These are phyloP conservation scores for Clarias gariepinus DNA, from an alignment of 2,113 vertebrate species.

Conservation along the genomic window DNA sequence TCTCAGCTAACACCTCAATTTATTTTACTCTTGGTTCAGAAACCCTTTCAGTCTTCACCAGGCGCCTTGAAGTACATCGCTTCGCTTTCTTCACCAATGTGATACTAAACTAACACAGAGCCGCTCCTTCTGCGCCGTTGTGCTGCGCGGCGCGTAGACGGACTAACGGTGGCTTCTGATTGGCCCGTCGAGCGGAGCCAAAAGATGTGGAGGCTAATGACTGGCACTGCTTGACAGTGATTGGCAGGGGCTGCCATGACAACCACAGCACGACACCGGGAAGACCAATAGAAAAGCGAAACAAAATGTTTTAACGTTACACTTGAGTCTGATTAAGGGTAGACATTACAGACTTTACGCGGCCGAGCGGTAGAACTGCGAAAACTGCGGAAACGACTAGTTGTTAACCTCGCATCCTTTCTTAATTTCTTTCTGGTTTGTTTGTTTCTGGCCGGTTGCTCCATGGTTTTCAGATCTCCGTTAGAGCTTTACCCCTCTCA, in stretches of 20 bases:
- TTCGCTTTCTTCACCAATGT: conserved; percentile 18
- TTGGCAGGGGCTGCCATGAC: conserved; percentile 89
- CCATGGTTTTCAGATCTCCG: conserved; percentile 96
- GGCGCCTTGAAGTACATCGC: neutral
- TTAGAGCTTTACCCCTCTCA: conserved; percentile 91
- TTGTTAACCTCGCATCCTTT: conserved; percentile 33
- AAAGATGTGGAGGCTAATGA: conserved; percentile 70
- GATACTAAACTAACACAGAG: neutral
- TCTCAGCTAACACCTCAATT: neutral
- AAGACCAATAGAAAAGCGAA: conserved; percentile 92
- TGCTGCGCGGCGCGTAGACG: conserved; percentile 51
- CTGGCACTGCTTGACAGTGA: conserved; percentile 88
- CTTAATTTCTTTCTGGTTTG: conserved; percentile 46
- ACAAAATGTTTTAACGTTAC: conserved; percentile 80
- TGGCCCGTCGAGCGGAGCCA: conserved; percentile 68
- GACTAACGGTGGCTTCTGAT: conserved; percentile 73
- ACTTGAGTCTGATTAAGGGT: conserved; percentile 87
- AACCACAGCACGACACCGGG: conserved; percentile 83
- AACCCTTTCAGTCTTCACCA: conserved; percentile 4
- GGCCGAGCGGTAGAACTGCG: conserved; percentile 78
- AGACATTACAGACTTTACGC: conserved; percentile 81
- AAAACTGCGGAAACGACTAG: conserved; percentile 76
- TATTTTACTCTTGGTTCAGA: neutral
- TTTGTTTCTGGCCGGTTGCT: conserved; percentile 63
- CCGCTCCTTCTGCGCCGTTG: neutral